Base-by-base conservation (phyloP, 2,113 vertebrate genomes). In the Channa argus region DNA sequence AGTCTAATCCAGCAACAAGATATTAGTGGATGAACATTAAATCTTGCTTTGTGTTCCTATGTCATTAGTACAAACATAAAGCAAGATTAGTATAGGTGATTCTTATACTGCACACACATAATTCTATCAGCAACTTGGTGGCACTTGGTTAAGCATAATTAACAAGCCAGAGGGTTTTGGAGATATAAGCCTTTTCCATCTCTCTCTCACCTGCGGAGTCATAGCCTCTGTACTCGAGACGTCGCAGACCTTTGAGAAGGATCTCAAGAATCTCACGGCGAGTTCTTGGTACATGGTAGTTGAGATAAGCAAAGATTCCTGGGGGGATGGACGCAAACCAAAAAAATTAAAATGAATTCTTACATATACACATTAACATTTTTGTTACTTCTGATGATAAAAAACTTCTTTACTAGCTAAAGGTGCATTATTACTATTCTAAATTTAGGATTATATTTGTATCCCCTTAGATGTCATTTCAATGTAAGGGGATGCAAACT, bases 231-330 rank as follows among this genome's bases (percentile, higher is more conserved):
- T 99, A 99, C 81, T 99, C 98, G 92, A 99, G 92, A 61, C 98
- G 95, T 83, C 93, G 95, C 33, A 99, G 96, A 70, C 98, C 98
- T 88, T 96, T 98, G 80, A 99, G 96, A 2, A 99, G 96, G 41
- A 97, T 97, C 91, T 99, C 97, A 91, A 99, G 95, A 94, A 99
- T 98, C 88, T 99, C 97, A 60, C 97, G 87, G 14, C 98, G 95
- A 52, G 96, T 98, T 88, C 96, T 94, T 74, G 98, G 97, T 70
- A 99, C 98, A 59, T 98, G 97, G 91, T 99, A 99, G 90, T 99
- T 99, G 80, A 99, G 95, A 93, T 99, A 99, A 44, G 98, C 98
- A 92, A 99, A 99, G 87, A 99, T 99, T 90, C 98, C 98, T 99
- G 72, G 0, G 24, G 67, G 60, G 11, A 47, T 59, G 24, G 59